phyloP scores from a whole-genome alignment of 2,113 vertebrate genomes.

The Delphinapterus leucas region DNA sequence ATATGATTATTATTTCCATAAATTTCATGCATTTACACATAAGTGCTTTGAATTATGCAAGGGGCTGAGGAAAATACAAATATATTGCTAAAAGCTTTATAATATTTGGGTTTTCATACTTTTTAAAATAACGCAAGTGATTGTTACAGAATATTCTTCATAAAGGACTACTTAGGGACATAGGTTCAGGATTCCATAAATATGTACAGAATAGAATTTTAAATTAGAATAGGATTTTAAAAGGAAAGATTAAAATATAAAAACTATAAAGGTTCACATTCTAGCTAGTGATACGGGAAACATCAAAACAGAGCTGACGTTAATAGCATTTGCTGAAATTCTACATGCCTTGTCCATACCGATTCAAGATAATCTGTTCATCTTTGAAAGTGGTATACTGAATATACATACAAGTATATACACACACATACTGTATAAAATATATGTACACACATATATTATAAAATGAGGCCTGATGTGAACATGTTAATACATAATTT shows the following conservation, averaged over 20 bases:
- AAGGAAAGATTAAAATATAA: conserved; percentile 4
- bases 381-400: neutral
- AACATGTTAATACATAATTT: neutral
- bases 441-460: neutral
- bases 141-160: neutral
- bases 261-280: neutral
- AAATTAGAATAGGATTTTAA: neutral
- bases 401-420: neutral
- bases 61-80: conserved; percentile 3
- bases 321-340: neutral
- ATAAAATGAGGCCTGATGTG: neutral
- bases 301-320: neutral
- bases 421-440: neutral
- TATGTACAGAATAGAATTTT: neutral
- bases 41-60: neutral
- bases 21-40: neutral
- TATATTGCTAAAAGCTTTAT: neutral
- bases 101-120: neutral
- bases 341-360: neutral
- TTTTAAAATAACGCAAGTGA: neutral
- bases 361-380: neutral
- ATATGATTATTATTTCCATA: neutral
- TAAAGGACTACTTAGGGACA: neutral
- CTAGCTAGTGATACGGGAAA: neutral
- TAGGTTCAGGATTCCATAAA: neutral